Evolutionary conservation across 64 coral and sea anemone species (phyloP), one percentile per base, ranked within the genome.

Genomic region (Catalaphyllia jardinei): DNA sequence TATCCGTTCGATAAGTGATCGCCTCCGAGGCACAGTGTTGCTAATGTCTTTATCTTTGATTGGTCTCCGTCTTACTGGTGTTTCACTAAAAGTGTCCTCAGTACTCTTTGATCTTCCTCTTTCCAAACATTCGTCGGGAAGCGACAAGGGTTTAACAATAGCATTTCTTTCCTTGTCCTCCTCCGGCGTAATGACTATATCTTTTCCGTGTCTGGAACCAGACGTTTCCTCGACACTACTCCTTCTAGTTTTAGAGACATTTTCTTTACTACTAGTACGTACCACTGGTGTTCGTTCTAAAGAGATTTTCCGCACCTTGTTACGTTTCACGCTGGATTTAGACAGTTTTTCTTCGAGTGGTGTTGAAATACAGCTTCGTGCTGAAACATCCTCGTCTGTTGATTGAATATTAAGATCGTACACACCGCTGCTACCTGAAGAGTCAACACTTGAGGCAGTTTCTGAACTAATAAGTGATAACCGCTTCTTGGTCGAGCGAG

Each of bases 371-470:
- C 62, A 71, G 63, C 33, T 71, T 50, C 24, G 62, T 25, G 51
- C 24, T 17, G 81, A 71, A 71, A 22, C 82, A 25, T 96, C 94
- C 28, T 96, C 94, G 15, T 95, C 94, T 10, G 90, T 93, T 25
- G 52, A 54, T 71, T 80, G 90, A 49, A 76, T 18, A 51, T 72
- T 92, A 38, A 91, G 73, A 25, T 96, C 94, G 79, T 92, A 88
- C 79, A 93, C 87, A 24, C 95, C 95, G 24, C 95, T 97, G 60
- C 91, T 97, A 4, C 90, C 73, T 2, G 91, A 97, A 16, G 95
- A 97, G 24, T 92, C 90, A 30, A 93, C 76, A 62, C 91, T 93
- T 28, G 91, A 93, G 14, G 29, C 87, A 38, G 95, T 93, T 80
- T 96, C 94, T 14, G 90, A 80, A 20, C 83, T 91, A 28, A 90